Conservation (phyloP, 2,888 invertebrate species). For the Andrena hattorfiana region DNA sequence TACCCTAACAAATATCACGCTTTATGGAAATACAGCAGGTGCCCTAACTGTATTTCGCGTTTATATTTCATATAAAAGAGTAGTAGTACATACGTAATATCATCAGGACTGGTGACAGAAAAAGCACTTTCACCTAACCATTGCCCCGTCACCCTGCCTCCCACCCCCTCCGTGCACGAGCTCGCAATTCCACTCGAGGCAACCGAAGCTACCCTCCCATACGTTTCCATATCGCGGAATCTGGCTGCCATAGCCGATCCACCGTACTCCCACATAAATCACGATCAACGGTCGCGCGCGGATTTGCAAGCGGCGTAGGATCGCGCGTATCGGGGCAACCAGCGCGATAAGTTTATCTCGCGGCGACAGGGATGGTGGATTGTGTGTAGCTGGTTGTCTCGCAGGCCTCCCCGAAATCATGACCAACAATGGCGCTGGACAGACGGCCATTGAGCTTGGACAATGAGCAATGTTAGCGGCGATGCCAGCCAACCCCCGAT, state of each 20-base stretch:
- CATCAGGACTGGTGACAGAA: too few species aligned
- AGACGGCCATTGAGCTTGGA: slow-evolving; percentile 76
- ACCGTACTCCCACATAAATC: slow-evolving; percentile 57
- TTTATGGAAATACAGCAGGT: too few species aligned
- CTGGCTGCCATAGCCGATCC: slow-evolving; percentile 5
- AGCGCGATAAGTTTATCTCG: slow-evolving; percentile 65
- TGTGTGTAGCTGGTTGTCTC: slow-evolving; percentile 33
- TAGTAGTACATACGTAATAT: too few species aligned
- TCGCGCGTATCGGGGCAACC: slow-evolving; percentile 32
- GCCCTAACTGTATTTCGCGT: too few species aligned
- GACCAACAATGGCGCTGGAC: slow-evolving; percentile 73
- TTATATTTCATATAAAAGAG: too few species aligned
- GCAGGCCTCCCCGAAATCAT: slow-evolving; percentile 67
- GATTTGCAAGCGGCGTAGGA: slow-evolving; percentile 26
- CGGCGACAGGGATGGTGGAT: slow-evolving; percentile 21
- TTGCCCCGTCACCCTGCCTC: too few species aligned
- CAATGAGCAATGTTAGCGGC: slow-evolving; percentile 72
- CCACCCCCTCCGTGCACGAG: too few species aligned
- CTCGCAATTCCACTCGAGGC: background rate
- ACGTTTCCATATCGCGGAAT: background rate
- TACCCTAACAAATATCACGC: too few species aligned
- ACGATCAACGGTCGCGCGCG: slow-evolving; percentile 41
- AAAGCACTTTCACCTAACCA: too few species aligned
- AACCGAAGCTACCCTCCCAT: background rate
- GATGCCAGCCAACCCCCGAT: slow-evolving; percentile 63